Conservation (phyloP, 1,140 invertebrate genomes). For the Araneus ventricosus region DNA sequence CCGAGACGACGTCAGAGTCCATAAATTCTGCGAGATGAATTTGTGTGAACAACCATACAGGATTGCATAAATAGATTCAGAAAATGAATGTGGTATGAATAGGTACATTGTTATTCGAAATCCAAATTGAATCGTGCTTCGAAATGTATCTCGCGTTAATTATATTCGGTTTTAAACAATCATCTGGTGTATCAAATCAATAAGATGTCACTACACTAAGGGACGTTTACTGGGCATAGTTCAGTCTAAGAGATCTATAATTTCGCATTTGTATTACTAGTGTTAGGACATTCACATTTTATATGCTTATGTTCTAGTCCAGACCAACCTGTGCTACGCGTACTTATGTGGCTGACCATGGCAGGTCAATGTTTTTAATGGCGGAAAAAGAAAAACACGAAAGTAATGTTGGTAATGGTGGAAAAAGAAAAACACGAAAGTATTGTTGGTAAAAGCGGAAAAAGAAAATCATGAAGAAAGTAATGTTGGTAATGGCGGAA, state of each 20-base stretch:
- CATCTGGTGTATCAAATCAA: not conserved
- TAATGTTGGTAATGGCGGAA: too few relatives aligned
- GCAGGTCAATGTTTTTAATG: too few relatives aligned
- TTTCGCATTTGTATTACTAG: not conserved
- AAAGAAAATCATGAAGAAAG: too few relatives aligned
- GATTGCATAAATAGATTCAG: not conserved
- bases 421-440: too few relatives aligned
- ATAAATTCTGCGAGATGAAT: not conserved
- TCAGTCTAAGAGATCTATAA: not conserved
- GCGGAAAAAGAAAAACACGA: too few relatives aligned
- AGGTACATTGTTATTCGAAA: not conserved
- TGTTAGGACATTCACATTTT: not conserved
- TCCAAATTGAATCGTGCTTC: not conserved
- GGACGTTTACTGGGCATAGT: not conserved
- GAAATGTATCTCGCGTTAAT: slow-evolving; percentile 10
- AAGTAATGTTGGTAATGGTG: too few relatives aligned
- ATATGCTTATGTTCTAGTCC: not conserved
- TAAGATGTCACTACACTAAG: not conserved
- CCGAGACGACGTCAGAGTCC: too few relatives aligned
- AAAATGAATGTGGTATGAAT: not conserved
- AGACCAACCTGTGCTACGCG: too few relatives aligned
- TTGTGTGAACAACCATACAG: not conserved
- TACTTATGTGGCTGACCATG: too few relatives aligned
- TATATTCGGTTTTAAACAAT: not conserved
- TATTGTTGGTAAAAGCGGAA: too few relatives aligned